Evolutionary conservation across 2,888 invertebrate species (phyloP), one percentile per base, ranked within the genome.

Genomic region (Pterostichus niger): DNA sequence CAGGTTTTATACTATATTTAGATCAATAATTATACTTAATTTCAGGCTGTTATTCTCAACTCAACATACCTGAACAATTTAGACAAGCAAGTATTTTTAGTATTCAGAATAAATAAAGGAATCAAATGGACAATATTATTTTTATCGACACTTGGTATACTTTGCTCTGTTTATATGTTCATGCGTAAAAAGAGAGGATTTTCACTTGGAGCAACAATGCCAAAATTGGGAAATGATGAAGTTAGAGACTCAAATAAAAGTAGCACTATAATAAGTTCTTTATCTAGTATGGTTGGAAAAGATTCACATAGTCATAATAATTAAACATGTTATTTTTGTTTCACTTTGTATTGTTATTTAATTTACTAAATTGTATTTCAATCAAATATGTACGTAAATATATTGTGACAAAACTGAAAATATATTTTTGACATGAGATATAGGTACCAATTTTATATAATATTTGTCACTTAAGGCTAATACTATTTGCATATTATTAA

Each of bases 1-100:
- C 24, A 24, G 1, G 24, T 40, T 40, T 9, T 40, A 9, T 40
- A 6, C 6, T 6, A 1, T 40, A 40, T 40, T 40, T 7, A 0
- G 0, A 40, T 9, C 5, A 6, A 9, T 40, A 40, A 3, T 40
- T 3, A 40, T 40, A 40, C 40, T 9, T 33, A 6, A 33, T 64
- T 64, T 33, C 24, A 82, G 82, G 75, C 61, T 31, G 76, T 82
- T 5, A 61, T 76, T 15, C 35, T 82, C 59, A 82, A 82, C 75
- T 75, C 82, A 3, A 82, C 82, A 24, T 82, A 76, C 11, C 52
- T 82, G 17, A 75, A 82, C 24, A 75, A 82, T 54, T 61, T 82
- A 33, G 76, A 82, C 40, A 76, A 75, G 17, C 75, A 82, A 82
- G 76, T 82, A 76, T 82, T 82, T 61, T 31, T 82, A 31, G n/a